Conservation (phyloP, 2,113 vertebrate genomes). For the Microtus montanus region DNA sequence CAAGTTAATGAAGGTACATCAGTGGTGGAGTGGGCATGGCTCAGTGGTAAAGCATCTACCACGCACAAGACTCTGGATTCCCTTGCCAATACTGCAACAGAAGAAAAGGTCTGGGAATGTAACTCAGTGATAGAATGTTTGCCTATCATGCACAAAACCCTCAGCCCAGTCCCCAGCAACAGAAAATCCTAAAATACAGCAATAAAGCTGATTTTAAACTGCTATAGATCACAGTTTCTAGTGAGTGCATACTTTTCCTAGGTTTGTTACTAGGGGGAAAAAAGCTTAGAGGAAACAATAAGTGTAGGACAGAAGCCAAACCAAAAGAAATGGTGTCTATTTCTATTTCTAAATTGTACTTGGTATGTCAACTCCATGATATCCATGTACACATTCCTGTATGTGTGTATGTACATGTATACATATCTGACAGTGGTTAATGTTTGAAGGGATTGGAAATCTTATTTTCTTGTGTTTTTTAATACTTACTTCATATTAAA, state of each 20-base stretch:
- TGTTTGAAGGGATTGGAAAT: slow-evolving; percentile 12
- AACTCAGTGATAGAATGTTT: background rate
- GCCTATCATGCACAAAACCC: background rate
- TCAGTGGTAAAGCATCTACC: background rate
- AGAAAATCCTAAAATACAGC: background rate
- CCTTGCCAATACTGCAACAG: background rate
- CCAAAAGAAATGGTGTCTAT: slow-evolving; percentile 20
- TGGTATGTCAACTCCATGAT: background rate
- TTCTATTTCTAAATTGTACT: slow-evolving; percentile 56
- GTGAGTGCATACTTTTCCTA: slow-evolving; percentile 1
- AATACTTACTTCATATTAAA: background rate
- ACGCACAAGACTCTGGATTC: background rate
- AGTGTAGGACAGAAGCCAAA: slow-evolving; percentile 35
- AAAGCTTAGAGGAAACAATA: background rate
- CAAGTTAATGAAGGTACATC: background rate
- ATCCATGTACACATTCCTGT: slow-evolving; percentile 6
- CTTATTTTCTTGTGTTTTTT: slow-evolving; percentile 30
- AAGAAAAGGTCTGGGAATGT: background rate
- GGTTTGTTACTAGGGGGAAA: background rate
- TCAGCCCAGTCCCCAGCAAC: background rate
- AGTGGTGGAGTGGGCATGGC: background rate
- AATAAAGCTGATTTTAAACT: slow-evolving; percentile 29
- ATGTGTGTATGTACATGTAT: background rate
- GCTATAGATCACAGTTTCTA: background rate
- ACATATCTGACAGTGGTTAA: slow-evolving; percentile 24